Percentiles rank a stretch among this genome's conserved stretches.
Evolutionary conservation across 2,797 vertebrate species (phyloP).

Genomic region (Melanotaenia pygmaea): DNA sequence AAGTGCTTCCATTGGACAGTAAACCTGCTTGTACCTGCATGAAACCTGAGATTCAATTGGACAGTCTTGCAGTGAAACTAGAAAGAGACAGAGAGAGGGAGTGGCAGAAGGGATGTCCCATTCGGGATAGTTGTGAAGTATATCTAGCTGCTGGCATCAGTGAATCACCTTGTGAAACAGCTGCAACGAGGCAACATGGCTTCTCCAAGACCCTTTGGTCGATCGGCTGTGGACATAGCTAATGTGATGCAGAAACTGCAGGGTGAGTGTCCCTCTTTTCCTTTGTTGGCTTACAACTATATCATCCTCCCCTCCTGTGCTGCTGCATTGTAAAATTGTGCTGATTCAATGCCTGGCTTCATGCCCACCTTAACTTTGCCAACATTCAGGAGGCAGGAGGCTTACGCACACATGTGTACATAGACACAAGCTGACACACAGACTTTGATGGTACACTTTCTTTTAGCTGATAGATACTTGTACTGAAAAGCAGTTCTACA

Average conservation of each 20-base stretch:
- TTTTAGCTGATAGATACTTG: not conserved
- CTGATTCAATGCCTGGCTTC: slow-evolving; percentile 76
- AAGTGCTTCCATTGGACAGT: slow-evolving; percentile 64
- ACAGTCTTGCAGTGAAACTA: slow-evolving; percentile 62
- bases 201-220: slow-evolving; percentile 76
- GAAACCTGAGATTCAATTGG: slow-evolving; percentile 67
- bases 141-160: slow-evolving; percentile 36
- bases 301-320: slow-evolving; percentile 49
- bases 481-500: not conserved
- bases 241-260: slow-evolving; percentile 97
- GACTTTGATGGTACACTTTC: not conserved
- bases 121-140: slow-evolving; percentile 54
- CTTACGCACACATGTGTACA: slow-evolving; percentile 30
- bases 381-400: slow-evolving; percentile 45
- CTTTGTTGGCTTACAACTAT: slow-evolving; percentile 14
- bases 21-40: slow-evolving; percentile 50
- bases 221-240: slow-evolving; percentile 87
- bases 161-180: slow-evolving; percentile 50
- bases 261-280: slow-evolving; percentile 82
- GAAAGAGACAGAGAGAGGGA: slow-evolving; percentile 42
- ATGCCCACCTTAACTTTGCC: slow-evolving; percentile 66
- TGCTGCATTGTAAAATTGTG: slow-evolving; percentile 64
- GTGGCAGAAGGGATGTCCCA: slow-evolving; percentile 67
- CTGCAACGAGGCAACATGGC: slow-evolving; percentile 84
- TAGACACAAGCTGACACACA: slow-evolving; percentile 8